Evolutionary conservation across 2,113 vertebrate species (phyloP).

Genomic region (Chaenogobius annularis): DNA sequence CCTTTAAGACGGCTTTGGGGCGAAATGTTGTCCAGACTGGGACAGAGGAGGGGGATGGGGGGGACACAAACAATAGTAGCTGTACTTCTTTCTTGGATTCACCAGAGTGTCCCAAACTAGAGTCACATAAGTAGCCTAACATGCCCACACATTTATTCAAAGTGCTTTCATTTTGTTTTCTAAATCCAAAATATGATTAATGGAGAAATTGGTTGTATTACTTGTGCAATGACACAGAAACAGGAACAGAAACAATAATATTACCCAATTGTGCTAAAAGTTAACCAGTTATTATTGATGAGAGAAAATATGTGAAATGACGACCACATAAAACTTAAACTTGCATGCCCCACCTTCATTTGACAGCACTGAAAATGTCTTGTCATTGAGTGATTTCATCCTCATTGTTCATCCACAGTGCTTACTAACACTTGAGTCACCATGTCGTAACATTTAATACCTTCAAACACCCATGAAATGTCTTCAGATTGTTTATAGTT

Average conservation of each 20-base stretch:
- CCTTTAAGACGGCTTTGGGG: conserved; percentile 66
- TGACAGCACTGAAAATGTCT: not conserved
- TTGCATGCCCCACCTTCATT: not conserved
- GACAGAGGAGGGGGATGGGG: conserved; percentile 67
- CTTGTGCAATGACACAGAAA: too few relatives aligned
- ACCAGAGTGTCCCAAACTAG: conserved; percentile 39
- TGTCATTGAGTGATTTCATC: not conserved
- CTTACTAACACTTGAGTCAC: conserved; percentile 31
- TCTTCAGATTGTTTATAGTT: conserved; percentile 3
- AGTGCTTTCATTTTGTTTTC: not conserved
- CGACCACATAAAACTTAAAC: not conserved
- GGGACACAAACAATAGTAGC: conserved; percentile 71
- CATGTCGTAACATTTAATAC: conserved; percentile 37
- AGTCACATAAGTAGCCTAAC: not conserved
- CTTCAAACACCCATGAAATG: conserved; percentile 16
- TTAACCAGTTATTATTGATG: not conserved
- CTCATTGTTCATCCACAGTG: not conserved
- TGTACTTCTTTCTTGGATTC: conserved; percentile 51
- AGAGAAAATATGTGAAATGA: not conserved
- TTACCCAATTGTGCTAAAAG: not conserved
- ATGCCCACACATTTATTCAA: not conserved
- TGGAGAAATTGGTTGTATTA: too few relatives aligned
- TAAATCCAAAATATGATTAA: not conserved
- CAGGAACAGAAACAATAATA: not conserved
- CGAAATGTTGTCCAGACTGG: conserved; percentile 59